These are phyloP conservation scores for Anoplopoma fimbria DNA, from an alignment of 2,113 vertebrate genomes.

Conservation along the genomic window DNA sequence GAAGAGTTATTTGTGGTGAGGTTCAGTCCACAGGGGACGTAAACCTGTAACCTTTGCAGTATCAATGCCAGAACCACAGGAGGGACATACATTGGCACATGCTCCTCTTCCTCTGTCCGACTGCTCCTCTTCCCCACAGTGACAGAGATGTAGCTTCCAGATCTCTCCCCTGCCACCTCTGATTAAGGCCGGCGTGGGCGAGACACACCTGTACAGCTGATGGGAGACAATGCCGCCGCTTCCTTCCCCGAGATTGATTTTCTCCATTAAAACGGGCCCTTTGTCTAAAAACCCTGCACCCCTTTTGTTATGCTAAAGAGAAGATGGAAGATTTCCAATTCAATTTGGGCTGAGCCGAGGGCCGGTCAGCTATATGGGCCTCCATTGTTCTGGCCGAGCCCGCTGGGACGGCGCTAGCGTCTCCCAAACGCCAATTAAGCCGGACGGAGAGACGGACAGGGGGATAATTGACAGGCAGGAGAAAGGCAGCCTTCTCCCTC, in stretches of 20 bases:
- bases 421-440: conserved; percentile 96
- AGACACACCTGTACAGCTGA: conserved; percentile 85
- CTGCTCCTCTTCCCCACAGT: conserved; percentile 45
- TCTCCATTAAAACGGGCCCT: conserved; percentile 89
- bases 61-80: not conserved
- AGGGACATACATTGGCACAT: conserved; percentile 4
- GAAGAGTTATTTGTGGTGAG: not conserved
- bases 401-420: conserved; percentile 87
- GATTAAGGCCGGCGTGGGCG: conserved; percentile 79
- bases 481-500: conserved; percentile 81
- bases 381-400: conserved; percentile 86
- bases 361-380: conserved; percentile 90
- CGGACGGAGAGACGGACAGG: conserved; percentile 85
- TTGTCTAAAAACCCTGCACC: conserved; percentile 90
- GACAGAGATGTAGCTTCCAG: conserved; percentile 75
- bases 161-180: conserved; percentile 86
- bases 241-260: conserved; percentile 86
- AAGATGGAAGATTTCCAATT: conserved; percentile 96
- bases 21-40: not conserved
- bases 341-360: conserved; percentile 91
- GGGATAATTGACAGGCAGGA: conserved; percentile 90
- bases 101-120: not conserved
- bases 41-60: not conserved
- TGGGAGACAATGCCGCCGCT: conserved; percentile 79
- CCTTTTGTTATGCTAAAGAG: conserved; percentile 97